phyloP scores from a whole-genome alignment of 2,888 invertebrate species.

The Torymus aiolomorphi region DNA sequence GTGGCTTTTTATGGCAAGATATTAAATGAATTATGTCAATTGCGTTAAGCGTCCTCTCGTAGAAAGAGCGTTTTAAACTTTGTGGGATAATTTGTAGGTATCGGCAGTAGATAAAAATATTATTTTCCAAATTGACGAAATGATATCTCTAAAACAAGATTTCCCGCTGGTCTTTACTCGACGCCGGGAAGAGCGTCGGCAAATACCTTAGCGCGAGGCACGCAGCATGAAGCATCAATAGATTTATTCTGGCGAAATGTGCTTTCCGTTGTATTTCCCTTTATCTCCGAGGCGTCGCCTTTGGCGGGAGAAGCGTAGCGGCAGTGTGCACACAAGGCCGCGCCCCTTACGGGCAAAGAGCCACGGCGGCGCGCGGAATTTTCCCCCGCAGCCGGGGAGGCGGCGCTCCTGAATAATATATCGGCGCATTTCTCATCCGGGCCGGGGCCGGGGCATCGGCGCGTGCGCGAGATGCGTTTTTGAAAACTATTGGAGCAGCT shows the following conservation, averaged over 20 bases:
- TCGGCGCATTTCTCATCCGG: conserved; percentile 40
- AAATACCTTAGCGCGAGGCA: neutral
- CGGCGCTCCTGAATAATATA: conserved; percentile 34
- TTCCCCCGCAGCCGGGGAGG: neutral
- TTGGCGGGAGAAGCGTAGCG: no score
- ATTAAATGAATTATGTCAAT: no score
- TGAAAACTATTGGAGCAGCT: conserved; percentile 31
- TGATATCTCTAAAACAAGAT: no score
- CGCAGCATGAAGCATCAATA: neutral
- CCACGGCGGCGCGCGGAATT: neutral
- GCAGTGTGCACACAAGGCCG: no score
- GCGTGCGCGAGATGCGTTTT: conserved; percentile 40
- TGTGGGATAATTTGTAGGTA: no score
- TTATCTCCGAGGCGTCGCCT: neutral
- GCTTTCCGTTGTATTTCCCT: neutral
- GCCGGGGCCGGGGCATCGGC: neutral
- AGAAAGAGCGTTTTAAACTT: no score
- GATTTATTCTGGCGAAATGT: conserved; percentile 16
- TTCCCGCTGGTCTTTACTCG: no score
- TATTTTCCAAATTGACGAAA: no score
- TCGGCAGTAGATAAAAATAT: no score
- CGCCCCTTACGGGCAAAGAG: neutral
- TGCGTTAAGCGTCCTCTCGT: no score
- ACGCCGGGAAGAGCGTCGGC: no score
- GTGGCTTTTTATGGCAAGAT: no score